A percentile compares a stretch with the other conserved stretches of the same genome.
Conservation (phyloP, 2,113 vertebrate genomes). For the Gila orcuttii region DNA sequence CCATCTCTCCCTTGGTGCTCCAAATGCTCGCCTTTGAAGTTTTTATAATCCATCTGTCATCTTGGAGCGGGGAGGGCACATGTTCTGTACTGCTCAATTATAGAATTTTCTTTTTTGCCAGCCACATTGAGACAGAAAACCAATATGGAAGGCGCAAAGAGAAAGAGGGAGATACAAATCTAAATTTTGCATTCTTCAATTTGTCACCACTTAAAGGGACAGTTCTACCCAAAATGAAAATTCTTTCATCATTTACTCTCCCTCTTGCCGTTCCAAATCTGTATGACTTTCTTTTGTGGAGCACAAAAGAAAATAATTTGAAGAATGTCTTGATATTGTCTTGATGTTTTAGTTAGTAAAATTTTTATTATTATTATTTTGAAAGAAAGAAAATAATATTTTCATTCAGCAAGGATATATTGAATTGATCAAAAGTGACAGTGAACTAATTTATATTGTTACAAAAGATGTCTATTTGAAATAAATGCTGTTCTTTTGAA, state of each 20-base stretch:
- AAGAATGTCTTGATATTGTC: neutral
- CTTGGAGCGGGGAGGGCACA: conserved; percentile 96
- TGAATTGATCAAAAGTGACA: neutral
- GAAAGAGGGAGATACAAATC: conserved; percentile 50
- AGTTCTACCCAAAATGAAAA: neutral
- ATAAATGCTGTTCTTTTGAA: neutral
- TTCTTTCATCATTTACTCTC: neutral
- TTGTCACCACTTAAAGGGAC: conserved; percentile 8
- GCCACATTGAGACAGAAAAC: conserved; percentile 90
- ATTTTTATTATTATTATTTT: too few relatives aligned
- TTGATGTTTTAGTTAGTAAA: neutral
- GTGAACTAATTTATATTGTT: neutral
- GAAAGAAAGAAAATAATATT: neutral
- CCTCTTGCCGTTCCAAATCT: neutral
- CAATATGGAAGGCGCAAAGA: conserved; percentile 89
- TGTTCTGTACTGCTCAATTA: conserved; percentile 98
- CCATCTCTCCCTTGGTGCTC: conserved; percentile 97
- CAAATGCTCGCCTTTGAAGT: conserved; percentile 98
- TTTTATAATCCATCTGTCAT: conserved; percentile 99
- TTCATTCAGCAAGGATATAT: neutral
- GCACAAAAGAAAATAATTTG: neutral
- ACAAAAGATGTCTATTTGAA: neutral
- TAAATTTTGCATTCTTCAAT: neutral
- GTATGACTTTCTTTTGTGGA: neutral
- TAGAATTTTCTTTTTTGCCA: conserved; percentile 89